Evolutionary conservation across 2,888 invertebrate species (phyloP).

Genomic region (Noctua janthina): DNA sequence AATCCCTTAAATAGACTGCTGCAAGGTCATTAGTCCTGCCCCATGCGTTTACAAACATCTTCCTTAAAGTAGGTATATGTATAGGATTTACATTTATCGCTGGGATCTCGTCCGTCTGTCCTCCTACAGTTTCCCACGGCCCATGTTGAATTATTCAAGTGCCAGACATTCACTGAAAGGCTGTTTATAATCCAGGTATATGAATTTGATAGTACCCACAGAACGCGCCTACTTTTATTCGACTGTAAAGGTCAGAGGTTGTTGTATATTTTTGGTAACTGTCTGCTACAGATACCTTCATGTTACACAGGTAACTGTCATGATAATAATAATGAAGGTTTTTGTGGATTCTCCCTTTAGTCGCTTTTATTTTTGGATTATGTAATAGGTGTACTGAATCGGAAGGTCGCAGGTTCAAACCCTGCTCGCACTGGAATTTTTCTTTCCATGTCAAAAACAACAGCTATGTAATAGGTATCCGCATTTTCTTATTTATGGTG

Average conservation of each 20-base stretch:
- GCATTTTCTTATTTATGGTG: neutral
- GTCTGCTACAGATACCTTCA: neutral
- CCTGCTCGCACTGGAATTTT: no score
- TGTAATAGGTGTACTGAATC: neutral
- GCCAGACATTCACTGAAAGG: conserved; percentile 53
- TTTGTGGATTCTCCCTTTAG: neutral
- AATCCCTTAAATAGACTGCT: conserved; percentile 13
- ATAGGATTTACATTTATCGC: conserved; percentile 13
- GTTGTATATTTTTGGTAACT: neutral
- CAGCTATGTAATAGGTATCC: neutral
- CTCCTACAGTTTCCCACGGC: conserved; percentile 49
- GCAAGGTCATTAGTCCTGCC: conserved; percentile 46
- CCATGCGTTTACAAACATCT: conserved; percentile 23
- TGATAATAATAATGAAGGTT: neutral
- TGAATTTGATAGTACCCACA: conserved; percentile 27
- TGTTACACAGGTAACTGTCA: neutral
- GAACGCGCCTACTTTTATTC: conserved; percentile 22
- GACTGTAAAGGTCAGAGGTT: conserved; percentile 17
- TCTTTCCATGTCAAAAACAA: no score
- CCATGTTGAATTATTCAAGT: conserved; percentile 56
- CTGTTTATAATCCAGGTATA: conserved; percentile 38
- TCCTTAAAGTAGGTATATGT: conserved; percentile 1
- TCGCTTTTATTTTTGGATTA: neutral
- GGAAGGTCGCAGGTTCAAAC: no score
- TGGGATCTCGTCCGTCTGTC: conserved; percentile 25